Evolutionary conservation across 2,113 vertebrate genomes (phyloP).

Genomic region (Chauna torquata): DNA sequence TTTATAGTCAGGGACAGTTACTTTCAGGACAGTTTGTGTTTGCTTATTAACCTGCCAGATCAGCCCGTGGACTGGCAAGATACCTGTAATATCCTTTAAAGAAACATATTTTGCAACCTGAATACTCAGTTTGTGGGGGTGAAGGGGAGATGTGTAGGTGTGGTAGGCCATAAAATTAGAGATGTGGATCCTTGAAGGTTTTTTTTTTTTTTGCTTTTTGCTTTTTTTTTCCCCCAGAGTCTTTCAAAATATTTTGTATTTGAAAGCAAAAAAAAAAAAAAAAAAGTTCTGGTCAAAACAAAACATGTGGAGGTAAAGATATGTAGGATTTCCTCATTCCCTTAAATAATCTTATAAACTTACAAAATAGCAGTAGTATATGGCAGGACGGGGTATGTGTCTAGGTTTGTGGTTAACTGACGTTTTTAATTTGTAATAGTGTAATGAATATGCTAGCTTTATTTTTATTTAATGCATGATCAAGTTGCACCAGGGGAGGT

Average conservation of each 20-base stretch:
- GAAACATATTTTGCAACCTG: neutral
- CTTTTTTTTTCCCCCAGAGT: neutral
- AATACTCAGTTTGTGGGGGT: neutral
- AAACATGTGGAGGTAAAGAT: neutral
- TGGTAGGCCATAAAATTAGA: neutral
- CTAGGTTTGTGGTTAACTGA: neutral
- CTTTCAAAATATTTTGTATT: neutral
- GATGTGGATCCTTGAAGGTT: neutral
- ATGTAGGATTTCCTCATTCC: neutral
- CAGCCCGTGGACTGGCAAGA: neutral
- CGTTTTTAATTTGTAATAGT: neutral
- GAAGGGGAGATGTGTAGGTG: fast-evolving
- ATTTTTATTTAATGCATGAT: neutral
- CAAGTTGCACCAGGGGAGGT: neutral
- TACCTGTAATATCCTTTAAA: neutral
- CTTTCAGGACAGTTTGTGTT: neutral
- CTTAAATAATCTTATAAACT: neutral
- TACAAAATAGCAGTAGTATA: neutral
- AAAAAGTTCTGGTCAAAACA: neutral
- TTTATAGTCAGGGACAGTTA: neutral
- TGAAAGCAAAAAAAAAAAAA: neutral
- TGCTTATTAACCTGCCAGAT: neutral
- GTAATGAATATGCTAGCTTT: neutral
- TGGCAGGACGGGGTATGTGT: neutral
- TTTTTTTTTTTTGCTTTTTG: fast-evolving